Evolutionary conservation across 2,113 vertebrate species (phyloP), one percentile per base, ranked within the genome.

Genomic region (Mobula birostris): DNA sequence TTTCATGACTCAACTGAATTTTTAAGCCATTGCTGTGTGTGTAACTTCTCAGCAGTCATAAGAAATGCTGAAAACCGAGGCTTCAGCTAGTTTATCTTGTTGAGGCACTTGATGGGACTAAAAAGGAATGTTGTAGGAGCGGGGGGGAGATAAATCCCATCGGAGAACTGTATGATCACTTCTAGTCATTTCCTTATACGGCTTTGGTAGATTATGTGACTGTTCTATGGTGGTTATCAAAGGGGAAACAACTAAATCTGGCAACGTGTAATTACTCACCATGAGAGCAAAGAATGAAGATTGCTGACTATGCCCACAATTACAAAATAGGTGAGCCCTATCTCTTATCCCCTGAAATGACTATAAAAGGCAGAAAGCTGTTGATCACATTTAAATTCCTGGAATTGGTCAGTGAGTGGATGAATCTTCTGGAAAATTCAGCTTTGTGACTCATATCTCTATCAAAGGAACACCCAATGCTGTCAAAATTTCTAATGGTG

Each of bases 181-280:
- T 76, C 72, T 40, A 93, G 91, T 76, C 66, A 93, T 93, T 93
- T 93, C 68, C 91, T 74, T 40, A 11, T 93, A 40, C 56, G 91
- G 91, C 36, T 93, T 93, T 72, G 40, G 36, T 70, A 48, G 36
- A 74, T 70, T 74, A 93, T 27, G 19, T 93, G 70, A 72, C 91
- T 93, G 91, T 11, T 93, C 76, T 76, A 74, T 93, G 91, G 74
- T 68, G 74, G 68, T 27, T 93, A 93, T 48, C 91, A 93, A 93
- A 93, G 68, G 48, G 91, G 91, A 93, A 93, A 74, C n/a, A 72
- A 68, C 40, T 21, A 93, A 14, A 93, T 74, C 88, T 74, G 68
- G 40, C 91, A 93, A 74, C 40, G 40, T 56, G 91, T 74, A 72
- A 93, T 74, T 93, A 93, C 21, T 93, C 91, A 93, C 32, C 48